phyloP scores from a whole-genome alignment of 2,113 vertebrate genomes.

The Podarcis muralis region DNA sequence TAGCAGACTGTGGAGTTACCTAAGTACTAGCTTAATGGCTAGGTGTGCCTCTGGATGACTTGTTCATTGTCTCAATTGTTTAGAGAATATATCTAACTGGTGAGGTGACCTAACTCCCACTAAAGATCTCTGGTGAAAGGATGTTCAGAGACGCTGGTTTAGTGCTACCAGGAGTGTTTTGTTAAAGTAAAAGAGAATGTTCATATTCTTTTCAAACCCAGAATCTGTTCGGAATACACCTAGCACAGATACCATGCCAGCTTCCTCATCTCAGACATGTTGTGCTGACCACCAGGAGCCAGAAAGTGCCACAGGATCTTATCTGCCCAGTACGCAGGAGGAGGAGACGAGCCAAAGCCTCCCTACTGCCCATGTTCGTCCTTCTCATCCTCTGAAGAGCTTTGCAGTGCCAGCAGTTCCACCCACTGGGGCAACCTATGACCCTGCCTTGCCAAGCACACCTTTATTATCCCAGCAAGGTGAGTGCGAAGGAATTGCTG shows the following conservation, averaged over 20 bases:
- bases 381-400: slow-evolving; percentile 95
- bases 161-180: neutral
- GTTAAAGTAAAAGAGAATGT: neutral
- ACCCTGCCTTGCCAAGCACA: slow-evolving; percentile 89
- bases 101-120: neutral
- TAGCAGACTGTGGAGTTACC: neutral
- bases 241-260: slow-evolving; percentile 89
- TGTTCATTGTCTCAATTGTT: neutral
- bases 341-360: slow-evolving; percentile 88
- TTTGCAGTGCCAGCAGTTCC: slow-evolving; percentile 91
- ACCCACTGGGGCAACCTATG: slow-evolving; percentile 75
- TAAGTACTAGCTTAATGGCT: too few species aligned
- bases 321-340: slow-evolving; percentile 86
- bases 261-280: slow-evolving; percentile 82
- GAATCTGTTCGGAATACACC: slow-evolving; percentile 94
- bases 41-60: neutral
- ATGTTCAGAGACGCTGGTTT: neutral
- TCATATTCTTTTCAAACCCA: slow-evolving; percentile 58
- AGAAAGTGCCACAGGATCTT: slow-evolving; percentile 81
- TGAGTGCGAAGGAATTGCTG: slow-evolving; percentile 54
- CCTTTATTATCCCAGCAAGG: slow-evolving; percentile 92
- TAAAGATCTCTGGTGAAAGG: neutral
- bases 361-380: slow-evolving; percentile 86
- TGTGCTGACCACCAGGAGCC: slow-evolving; percentile 87
- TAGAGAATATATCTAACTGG: neutral